phyloP scores from a whole-genome alignment of 2,113 vertebrate genomes.

The Campylomormyrus tamandua region DNA sequence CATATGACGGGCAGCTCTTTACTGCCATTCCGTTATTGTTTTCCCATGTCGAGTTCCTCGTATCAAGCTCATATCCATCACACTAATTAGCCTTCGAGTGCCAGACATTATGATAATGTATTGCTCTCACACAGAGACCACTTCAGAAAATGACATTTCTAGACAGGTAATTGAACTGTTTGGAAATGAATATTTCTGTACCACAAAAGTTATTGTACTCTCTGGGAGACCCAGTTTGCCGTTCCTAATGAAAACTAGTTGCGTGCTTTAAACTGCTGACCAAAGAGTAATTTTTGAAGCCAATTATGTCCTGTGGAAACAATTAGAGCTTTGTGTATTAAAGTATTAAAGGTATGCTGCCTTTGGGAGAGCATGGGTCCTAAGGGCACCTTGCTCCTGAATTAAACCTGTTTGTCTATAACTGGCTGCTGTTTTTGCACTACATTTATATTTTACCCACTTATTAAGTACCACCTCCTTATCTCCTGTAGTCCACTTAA shows the following conservation, averaged over 20 bases:
- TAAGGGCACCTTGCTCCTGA: background rate
- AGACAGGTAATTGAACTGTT: constrained; percentile 28
- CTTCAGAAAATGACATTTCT: constrained; percentile 17
- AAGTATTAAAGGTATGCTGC: background rate
- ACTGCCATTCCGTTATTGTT: constrained; percentile 40
- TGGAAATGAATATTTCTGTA: constrained; percentile 5
- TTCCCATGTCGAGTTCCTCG: constrained; percentile 41
- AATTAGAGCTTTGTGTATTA: constrained; percentile 16
- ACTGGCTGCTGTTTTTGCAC: background rate
- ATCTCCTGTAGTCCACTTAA: background rate
- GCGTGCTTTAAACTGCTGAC: background rate
- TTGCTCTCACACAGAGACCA: constrained; percentile 23
- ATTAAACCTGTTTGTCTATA: background rate
- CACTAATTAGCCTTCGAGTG: constrained; percentile 44
- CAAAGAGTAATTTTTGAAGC: constrained; percentile 8
- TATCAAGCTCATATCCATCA: constrained; percentile 26
- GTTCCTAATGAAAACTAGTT: constrained; percentile 15
- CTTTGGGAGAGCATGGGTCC: background rate
- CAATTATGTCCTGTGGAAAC: constrained; percentile 8
- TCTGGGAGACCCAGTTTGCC: background rate
- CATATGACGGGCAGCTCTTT: background rate
- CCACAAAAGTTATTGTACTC: constrained; percentile 4
- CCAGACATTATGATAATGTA: constrained; percentile 28
- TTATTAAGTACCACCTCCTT: background rate
- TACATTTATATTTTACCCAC: background rate